These are phyloP conservation scores for Entomobrya multifasciata DNA, from an alignment of 2,888 invertebrate species.

Conservation along the genomic window DNA sequence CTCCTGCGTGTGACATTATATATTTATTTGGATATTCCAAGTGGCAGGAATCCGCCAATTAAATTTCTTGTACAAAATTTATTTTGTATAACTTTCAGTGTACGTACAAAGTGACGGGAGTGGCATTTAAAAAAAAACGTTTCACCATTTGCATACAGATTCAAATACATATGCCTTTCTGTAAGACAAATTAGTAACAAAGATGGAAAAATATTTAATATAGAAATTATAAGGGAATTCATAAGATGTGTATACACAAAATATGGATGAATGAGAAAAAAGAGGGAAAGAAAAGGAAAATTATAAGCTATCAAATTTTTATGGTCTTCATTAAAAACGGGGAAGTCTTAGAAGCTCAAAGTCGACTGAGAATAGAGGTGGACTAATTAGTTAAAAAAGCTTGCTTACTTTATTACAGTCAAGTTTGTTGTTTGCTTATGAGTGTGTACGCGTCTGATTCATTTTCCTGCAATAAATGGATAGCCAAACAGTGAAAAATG, in stretches of 20 bases:
- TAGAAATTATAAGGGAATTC: background rate
- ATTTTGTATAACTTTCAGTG: no score
- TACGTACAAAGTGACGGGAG: no score
- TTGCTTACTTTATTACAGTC: background rate
- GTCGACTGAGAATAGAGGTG: background rate
- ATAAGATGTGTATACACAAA: slow-evolving; percentile 14
- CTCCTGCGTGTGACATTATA: no score
- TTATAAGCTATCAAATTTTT: slow-evolving; percentile 52
- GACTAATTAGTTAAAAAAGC: slow-evolving; percentile 41
- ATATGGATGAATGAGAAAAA: slow-evolving; percentile 8
- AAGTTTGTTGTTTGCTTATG: background rate
- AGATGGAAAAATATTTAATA: slow-evolving; percentile 1
- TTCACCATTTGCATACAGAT: background rate
- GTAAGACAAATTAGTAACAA: background rate
- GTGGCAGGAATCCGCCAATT: no score
- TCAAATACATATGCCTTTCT: no score
- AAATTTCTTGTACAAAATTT: no score
- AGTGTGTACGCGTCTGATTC: background rate
- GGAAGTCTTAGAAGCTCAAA: slow-evolving; percentile 3
- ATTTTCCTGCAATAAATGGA: background rate
- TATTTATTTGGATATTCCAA: no score
- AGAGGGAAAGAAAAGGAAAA: background rate
- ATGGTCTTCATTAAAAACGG: slow-evolving; percentile 25
- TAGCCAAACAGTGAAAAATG: slow-evolving; percentile 20
- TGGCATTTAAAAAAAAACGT: no score